phyloP scores from a whole-genome alignment of 2,797 vertebrate genomes.

The Ptychadena robeensis region DNA sequence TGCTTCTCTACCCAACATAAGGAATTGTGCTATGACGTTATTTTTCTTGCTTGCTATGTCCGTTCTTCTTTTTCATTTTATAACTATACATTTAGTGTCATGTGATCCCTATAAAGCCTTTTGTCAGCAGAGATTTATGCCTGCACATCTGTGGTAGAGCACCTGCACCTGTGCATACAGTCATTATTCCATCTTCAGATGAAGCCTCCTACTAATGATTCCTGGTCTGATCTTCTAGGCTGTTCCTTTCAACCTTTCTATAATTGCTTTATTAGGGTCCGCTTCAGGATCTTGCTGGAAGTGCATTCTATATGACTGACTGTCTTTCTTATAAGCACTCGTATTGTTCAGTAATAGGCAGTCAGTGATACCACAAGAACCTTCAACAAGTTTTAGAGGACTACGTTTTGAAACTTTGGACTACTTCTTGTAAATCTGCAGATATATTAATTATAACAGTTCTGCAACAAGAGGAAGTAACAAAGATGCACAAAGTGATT shows the following conservation, averaged over 20 bases:
- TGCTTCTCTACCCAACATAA: too few relatives aligned
- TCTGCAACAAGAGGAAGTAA: too few relatives aligned
- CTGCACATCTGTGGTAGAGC: slow-evolving; percentile 29
- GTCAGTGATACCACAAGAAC: background rate
- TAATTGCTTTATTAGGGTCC: slow-evolving; percentile 51
- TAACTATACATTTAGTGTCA: background rate
- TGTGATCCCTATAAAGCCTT: background rate
- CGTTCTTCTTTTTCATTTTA: background rate
- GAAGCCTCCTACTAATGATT: slow-evolving; percentile 44
- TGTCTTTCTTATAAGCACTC: slow-evolving; percentile 12
- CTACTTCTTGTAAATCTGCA: too few relatives aligned
- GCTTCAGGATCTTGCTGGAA: slow-evolving; percentile 27
- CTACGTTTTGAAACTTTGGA: too few relatives aligned
- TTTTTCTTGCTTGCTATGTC: background rate
- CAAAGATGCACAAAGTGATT: too few relatives aligned
- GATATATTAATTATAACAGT: too few relatives aligned
- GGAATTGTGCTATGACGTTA: too few relatives aligned
- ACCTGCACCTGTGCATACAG: slow-evolving; percentile 53
- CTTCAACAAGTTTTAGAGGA: too few relatives aligned
- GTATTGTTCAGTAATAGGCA: slow-evolving; percentile 20
- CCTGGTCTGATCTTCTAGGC: slow-evolving; percentile 12
- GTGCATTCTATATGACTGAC: background rate
- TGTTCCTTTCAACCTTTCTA: slow-evolving; percentile 36
- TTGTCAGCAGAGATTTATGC: slow-evolving; percentile 2
- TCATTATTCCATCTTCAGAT: slow-evolving; percentile 40